A percentile compares a stretch with the other conserved stretches of the same genome.
These are phyloP conservation scores for Galbula dea DNA, from an alignment of 2,113 vertebrate genomes.

Conservation along the genomic window DNA sequence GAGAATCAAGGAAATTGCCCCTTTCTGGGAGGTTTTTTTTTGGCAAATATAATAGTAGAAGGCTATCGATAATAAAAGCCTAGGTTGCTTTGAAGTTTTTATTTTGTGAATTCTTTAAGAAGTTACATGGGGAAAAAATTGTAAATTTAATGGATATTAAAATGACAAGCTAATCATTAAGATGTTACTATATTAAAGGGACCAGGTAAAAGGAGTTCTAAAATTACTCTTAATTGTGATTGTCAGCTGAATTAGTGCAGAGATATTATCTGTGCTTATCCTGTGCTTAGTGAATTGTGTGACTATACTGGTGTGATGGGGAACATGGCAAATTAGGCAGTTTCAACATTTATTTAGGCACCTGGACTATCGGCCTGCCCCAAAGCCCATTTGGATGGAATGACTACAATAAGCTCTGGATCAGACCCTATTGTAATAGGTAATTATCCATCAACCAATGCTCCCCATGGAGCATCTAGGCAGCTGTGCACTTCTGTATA, in stretches of 20 bases:
- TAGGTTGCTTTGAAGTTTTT: neutral
- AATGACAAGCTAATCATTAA: neutral
- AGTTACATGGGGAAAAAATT: neutral
- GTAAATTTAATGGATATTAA: neutral
- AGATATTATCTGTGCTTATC: neutral
- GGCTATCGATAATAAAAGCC: neutral
- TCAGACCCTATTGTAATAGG: neutral
- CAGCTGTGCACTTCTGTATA: neutral
- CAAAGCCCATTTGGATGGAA: neutral
- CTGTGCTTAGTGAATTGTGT: neutral
- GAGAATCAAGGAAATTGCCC: neutral
- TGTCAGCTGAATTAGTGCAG: neutral
- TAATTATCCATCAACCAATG: neutral
- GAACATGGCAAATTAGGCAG: neutral
- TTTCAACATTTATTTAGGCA: neutral
- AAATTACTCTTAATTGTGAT: conserved; percentile 41
- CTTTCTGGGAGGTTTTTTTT: neutral
- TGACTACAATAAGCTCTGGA: neutral
- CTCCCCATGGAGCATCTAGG: neutral
- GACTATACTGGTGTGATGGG: neutral
- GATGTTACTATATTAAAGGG: neutral
- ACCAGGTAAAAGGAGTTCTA: neutral
- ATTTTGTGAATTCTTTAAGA: neutral
- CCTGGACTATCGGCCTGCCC: neutral
- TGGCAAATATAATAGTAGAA: neutral